Evolutionary conservation across 2,797 vertebrate species (phyloP), one percentile per base, ranked within the genome.

Genomic region (Anguilla marmorata): DNA sequence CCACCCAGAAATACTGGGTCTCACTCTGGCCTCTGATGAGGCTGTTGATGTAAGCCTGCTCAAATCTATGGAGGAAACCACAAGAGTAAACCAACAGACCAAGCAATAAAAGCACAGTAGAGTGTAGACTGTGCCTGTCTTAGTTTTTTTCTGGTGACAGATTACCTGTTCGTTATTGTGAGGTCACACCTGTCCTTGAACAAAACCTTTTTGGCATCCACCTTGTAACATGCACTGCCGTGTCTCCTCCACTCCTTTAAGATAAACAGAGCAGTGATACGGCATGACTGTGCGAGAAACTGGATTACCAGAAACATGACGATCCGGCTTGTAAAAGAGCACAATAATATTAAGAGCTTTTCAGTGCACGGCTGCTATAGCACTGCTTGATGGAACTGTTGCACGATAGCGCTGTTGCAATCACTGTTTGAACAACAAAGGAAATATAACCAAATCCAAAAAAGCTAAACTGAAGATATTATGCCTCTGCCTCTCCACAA

Each of bases 1-100:
- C 97, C 0, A 95, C 97, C 98, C 98, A 99, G 91, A 98, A 98
- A 92, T 96, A 97, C 84, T 94, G 96, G 30, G 91, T 90, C 54
- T 95, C 90, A 58, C 88, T 92, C 91, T 97, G 92, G 66, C 97
- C 96, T 90, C 92, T 94, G 58, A 99, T 97, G 16, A 99, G 94
- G 87, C 93, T 95, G 92, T 95, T 99, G 92, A 99, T 95, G 88
- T 97, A 99, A 89, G 97, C 97, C 94, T 99, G 98, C 88, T 99
- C 98, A 93, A 99, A 99, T 92, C 98, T 99, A 94, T 69, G 82
- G 16, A 76, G n/a, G 11, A 33, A 27, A 33, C 21, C 52, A 30
- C 66, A 74, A 72, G 52, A 24, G n/a, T 79, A 3, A 69, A 12
- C n/a, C 14, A 1, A 3, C 2, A 41, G 45, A 50, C 79, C 21